Base-by-base conservation (phyloP, 2,888 invertebrate species). In the Trypoxylon attenuatum region DNA sequence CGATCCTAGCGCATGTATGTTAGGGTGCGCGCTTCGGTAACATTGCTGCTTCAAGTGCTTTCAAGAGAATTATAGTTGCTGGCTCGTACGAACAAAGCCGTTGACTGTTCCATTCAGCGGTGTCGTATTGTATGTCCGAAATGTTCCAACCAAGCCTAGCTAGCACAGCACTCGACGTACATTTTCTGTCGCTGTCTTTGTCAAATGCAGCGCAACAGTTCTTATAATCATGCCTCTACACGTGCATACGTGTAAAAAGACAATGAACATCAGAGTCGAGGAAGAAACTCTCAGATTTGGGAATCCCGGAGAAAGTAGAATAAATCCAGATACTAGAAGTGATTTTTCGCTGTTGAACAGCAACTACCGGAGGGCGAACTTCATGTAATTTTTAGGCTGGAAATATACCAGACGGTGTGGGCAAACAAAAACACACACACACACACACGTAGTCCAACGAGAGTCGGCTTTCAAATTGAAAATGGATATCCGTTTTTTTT, bases 401-500 rank as follows among this genome's bases (percentile, higher is more conserved):
- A 13, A 33, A 33, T 13, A 33, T 13, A 33, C n/a, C 33, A 13
- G 33, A 8, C 33, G 33, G n/a, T 13, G 13, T 15, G 13, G 15
- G n/a, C 4, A 22, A n/a, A n/a, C n/a, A n/a, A n/a, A n/a, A n/a
- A n/a, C n/a, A n/a, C n/a, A n/a, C n/a, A n/a, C 10, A n/a, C 15
- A 22, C 16, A 21, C 15, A 38, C 23, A 16, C 33, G 50, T 22
- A 22, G 50, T 16, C 16, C 27, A 10, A 19, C 25, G 15, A 13
- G 55, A 22, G 27, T 19, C 16, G 16, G 42, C 39, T 46, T 50
- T 54, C 53, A 51, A 58, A 55, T 51, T 41, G 49, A 2, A 27
- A 54, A 25, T 23, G 56, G 41, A 63, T 64, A 56, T 33, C 39
- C 51, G 18, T 52, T 61, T 50, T 57, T 68, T 65, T 55, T 49